Percentiles rank a stretch among this genome's conserved stretches.
Conservation (phyloP, 2,888 invertebrate species). For the Podotricha telesiphe region DNA sequence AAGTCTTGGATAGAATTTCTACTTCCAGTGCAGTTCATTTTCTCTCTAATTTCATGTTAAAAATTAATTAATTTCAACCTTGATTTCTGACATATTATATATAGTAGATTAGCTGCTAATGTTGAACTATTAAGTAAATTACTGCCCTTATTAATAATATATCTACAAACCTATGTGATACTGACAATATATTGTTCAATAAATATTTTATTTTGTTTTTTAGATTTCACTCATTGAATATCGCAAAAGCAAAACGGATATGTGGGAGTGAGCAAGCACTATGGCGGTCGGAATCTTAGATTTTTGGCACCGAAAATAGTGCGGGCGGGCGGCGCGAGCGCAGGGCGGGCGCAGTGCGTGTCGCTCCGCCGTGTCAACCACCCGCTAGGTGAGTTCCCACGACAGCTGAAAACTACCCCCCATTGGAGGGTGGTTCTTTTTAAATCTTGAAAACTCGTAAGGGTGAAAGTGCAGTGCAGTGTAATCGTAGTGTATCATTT, state of each 20-base stretch:
- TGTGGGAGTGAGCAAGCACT: constrained; percentile 64
- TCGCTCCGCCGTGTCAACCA: constrained; percentile 83
- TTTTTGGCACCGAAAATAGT: constrained; percentile 84
- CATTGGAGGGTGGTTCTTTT: background rate
- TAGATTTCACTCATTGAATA: constrained; percentile 24
- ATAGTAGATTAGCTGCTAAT: too few relatives aligned
- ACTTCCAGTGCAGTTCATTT: background rate
- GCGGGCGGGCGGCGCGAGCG: constrained; percentile 70
- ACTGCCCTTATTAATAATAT: background rate
- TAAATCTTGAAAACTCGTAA: constrained; percentile 14
- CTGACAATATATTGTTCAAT: background rate
- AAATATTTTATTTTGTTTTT: constrained; percentile 6
- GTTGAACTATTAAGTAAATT: too few relatives aligned
- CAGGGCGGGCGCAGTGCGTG: constrained; percentile 80
- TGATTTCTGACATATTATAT: background rate
- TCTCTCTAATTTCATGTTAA: background rate
- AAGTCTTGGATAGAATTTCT: background rate
- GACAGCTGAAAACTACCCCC: constrained; percentile 45
- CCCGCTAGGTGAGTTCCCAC: constrained; percentile 77
- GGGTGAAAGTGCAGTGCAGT: constrained; percentile 51
- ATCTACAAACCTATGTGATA: background rate
- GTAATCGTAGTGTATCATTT: constrained; percentile 56
- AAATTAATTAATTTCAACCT: background rate
- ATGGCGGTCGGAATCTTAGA: constrained; percentile 75
- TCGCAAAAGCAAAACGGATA: constrained; percentile 41